Evolutionary conservation across 2,113 vertebrate genomes (phyloP), one percentile per base, ranked within the genome.

Genomic region (Astur gentilis): DNA sequence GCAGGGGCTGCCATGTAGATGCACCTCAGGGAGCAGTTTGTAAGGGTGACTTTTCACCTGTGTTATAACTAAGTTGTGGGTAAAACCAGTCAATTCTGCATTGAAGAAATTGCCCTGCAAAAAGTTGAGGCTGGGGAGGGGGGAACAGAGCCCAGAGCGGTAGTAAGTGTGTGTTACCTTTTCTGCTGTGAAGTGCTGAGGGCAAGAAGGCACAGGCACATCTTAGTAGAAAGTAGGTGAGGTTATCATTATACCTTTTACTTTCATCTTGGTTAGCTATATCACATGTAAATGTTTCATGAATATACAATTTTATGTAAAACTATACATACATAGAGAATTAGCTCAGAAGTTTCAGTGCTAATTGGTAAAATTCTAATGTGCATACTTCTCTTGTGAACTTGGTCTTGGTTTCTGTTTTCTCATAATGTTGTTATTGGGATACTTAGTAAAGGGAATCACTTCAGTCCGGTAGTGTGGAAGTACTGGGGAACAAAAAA

Each of bases 81-180:
- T 78, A 55, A 73, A 67, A 36, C 13, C 55, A 22, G 20, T 25
- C 45, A 54, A 0, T 62, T 62, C 31, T 58, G 52, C 22, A 54
- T 57, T 4, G 1, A 32, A 78, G 69, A 84, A 78, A 26, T 49
- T 2, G 0, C 31, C 18, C 49, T 71, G 57, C 50, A 29, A 62
- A 54, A 80, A 40, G 11, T 3, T 88, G 47, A 62, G 67, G 13
- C 31, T 76, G 38, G 11, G 13, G 16, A 50, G 77, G 45, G 22
- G 7, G 17, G 23, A 60, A 32, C 16, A 9, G 36, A 72, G 29
- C 16, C 22, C 44, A n/a, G 27, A 36, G 42, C 0, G 0, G 11
- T 40, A 29, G 13, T 44, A 42, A 50, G 12, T 8, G 3, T 54
- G 34, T 29, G 11, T 76, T 75, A 11, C 13, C 54, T 78, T 86